Evolutionary conservation across 2,888 invertebrate genomes (phyloP).

Genomic region (Thalpophila matura): DNA sequence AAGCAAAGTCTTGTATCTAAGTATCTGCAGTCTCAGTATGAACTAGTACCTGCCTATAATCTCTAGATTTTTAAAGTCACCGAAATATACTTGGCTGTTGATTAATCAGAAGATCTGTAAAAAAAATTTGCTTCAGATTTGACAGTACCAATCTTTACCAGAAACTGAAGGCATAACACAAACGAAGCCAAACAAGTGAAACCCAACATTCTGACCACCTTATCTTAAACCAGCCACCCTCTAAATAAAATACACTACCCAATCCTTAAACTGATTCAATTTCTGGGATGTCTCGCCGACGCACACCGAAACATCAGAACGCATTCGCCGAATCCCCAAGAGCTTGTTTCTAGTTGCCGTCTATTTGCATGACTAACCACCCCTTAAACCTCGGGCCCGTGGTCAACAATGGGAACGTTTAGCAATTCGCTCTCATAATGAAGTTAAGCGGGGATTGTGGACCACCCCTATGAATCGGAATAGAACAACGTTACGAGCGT

Average conservation of each 20-base stretch:
- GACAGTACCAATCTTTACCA: not conserved
- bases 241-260: constrained; percentile 47
- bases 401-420: constrained; percentile 87
- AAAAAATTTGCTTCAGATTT: too few relatives aligned
- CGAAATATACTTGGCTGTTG: too few relatives aligned
- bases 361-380: constrained; percentile 87
- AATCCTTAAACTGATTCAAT: constrained; percentile 55
- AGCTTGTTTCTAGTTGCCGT: constrained; percentile 78
- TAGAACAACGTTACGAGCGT: constrained; percentile 67
- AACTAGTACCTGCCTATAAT: too few relatives aligned
- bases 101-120: too few relatives aligned
- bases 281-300: constrained; percentile 52
- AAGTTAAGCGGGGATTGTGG: constrained; percentile 88
- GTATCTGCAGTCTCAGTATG: too few relatives aligned
- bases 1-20: too few relatives aligned
- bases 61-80: too few relatives aligned
- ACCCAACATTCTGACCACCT: constrained; percentile 11
- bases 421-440: constrained; percentile 88
- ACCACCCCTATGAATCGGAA: constrained; percentile 75
- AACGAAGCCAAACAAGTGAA: constrained; percentile 4
- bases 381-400: constrained; percentile 75
- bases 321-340: constrained; percentile 69
- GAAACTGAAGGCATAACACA: constrained; percentile 16
- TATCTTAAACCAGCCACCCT: constrained; percentile 36
- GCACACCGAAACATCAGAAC: constrained; percentile 65